These are phyloP conservation scores for Cyclophora albipunctata DNA, from an alignment of 2,888 invertebrate species.

Conservation along the genomic window DNA sequence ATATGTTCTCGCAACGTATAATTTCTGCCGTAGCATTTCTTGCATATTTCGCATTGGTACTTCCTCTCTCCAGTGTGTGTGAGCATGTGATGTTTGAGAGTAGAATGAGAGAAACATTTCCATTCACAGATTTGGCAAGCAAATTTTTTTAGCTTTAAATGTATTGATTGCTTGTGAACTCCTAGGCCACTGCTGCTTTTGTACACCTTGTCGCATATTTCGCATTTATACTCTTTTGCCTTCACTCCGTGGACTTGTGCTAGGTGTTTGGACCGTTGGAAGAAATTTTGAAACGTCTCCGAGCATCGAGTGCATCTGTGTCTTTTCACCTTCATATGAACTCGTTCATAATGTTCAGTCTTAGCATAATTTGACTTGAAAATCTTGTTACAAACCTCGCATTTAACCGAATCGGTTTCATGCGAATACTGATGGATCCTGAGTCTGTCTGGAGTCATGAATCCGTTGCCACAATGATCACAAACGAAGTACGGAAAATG, in stretches of 20 bases:
- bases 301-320: conserved; percentile 59
- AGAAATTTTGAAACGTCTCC: conserved; percentile 58
- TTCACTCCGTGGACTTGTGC: conserved; percentile 50
- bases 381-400: conserved; percentile 65
- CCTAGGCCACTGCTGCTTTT: conserved; percentile 54
- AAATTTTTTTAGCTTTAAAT: conserved; percentile 60
- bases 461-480: conserved; percentile 60
- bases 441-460: conserved; percentile 54
- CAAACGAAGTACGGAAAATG: conserved; percentile 66
- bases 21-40: conserved; percentile 66
- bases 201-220: conserved; percentile 55
- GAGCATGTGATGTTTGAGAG: conserved; percentile 72
- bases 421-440: conserved; percentile 54
- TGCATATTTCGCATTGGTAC: conserved; percentile 64
- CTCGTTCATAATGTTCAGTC: conserved; percentile 65
- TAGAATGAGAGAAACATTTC: conserved; percentile 70
- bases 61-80: conserved; percentile 69
- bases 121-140: conserved; percentile 69
- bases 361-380: conserved; percentile 62
- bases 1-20: conserved; percentile 60
- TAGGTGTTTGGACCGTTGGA: conserved; percentile 61
- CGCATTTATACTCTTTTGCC: conserved; percentile 58
- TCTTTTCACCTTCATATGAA: conserved; percentile 62
- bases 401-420: conserved; percentile 50
- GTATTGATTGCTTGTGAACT: conserved; percentile 52